Percentiles rank a stretch among this genome's conserved stretches.
Evolutionary conservation across 2,888 invertebrate genomes (phyloP).

Genomic region (Drosophila formosana): DNA sequence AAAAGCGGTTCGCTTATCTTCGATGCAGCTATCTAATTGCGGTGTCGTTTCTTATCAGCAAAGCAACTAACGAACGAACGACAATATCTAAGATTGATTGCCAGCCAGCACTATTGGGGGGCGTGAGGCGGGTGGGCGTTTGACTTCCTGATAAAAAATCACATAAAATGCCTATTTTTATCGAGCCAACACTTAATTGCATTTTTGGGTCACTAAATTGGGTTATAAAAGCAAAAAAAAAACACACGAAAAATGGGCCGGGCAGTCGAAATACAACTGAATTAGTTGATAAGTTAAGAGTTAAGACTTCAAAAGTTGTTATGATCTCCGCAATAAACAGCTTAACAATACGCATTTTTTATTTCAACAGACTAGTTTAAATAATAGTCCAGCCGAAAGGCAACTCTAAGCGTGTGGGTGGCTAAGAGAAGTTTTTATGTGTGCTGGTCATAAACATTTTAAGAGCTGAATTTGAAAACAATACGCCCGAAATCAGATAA

Average conservation of each 20-base stretch:
- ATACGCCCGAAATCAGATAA: conserved; percentile 39
- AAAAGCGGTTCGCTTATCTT: conserved; percentile 67
- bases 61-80: conserved; percentile 62
- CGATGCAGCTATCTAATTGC: conserved; percentile 73
- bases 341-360: conserved; percentile 30
- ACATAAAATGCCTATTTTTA: conserved; percentile 79
- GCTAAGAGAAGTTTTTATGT: conserved; percentile 6
- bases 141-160: conserved; percentile 67
- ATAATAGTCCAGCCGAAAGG: neutral
- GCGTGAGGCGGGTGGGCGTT: conserved; percentile 23
- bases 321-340: conserved; percentile 9
- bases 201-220: conserved; percentile 77
- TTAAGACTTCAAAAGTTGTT: conserved; percentile 11
- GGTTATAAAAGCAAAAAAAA: conserved; percentile 51
- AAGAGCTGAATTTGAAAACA: conserved; percentile 39
- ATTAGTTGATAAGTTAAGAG: conserved; percentile 22
- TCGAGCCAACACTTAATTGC: conserved; percentile 72
- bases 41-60: conserved; percentile 74
- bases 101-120: conserved; percentile 36
- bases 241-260: conserved; percentile 35
- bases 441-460: conserved; percentile 38
- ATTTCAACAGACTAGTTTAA: conserved; percentile 13
- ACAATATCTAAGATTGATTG: conserved; percentile 78
- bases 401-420: conserved; percentile 5
- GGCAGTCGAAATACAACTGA: conserved; percentile 26